Evolutionary conservation across 2,888 invertebrate species (phyloP), one percentile per base, ranked within the genome.

Genomic region (Drosophila leonis): DNA sequence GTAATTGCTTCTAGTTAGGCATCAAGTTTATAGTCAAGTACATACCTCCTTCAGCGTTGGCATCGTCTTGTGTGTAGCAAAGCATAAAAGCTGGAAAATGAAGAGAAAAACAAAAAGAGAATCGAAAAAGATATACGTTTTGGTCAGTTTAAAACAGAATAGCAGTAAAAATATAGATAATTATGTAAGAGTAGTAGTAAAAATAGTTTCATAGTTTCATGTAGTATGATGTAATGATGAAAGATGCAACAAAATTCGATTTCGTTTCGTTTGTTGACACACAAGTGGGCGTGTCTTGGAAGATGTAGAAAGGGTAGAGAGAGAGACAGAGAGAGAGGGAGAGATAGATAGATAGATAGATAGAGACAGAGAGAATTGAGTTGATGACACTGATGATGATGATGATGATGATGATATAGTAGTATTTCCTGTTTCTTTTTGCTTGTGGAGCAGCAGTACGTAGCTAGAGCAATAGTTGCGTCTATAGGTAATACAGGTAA

Each of bases 61-160:
- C 95, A 94, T 97, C 97, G 94, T 97, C 97, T 95, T 97, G 97
- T 91, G 97, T 97, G 95, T 97, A 97, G 95, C 97, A 97, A 94
- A 97, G 95, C 97, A 97, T 97, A 96, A 97, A 97, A 94, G 97
- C 97, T 97, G 96, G 93, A 97, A 72, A 92, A 92, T 89, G 84
- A 90, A 91, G 84, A 74, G 75, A 80, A 71, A 78, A 74, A 75
- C 72, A 65, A 83, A 77, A 76, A 88, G 88, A 86, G 79, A 89
- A 86, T 87, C 88, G 80, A 83, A 79, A 89, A 85, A 88, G 80
- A 90, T 65, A 76, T 83, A 84, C 65, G 71, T 48, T 78, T 79
- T 78, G 96, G 94, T 97, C 95, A 97, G 97, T 97, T 95, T 96
- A 93, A 97, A 97, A 97, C 95, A 92, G 96, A 84, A 87, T 77